Base-by-base conservation (phyloP, 1,140 invertebrate genomes). In the Bombus consobrinus region DNA sequence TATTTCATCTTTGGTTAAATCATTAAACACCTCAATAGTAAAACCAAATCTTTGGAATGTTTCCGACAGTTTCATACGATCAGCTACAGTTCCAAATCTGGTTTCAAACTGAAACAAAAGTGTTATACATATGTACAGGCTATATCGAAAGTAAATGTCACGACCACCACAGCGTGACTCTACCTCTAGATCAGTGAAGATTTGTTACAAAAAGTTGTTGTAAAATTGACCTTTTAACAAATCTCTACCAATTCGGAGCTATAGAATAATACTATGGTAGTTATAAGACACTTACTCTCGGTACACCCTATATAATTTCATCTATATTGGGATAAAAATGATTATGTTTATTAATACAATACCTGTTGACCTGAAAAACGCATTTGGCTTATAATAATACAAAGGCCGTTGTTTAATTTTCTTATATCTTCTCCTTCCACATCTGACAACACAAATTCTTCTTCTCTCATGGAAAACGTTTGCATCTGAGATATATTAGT, bases 321-420 rank as follows among this genome's bases (percentile, higher is more conserved):
- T 34, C 5, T 22, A 39, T 22, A 75, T 28, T 57, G 28, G 10
- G 39, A 59, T 62, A 39, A 62, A 39, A 10, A 25, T 28, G 13
- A 4, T 15, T 59, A 57, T 59, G 12, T 66, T 66, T 18, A 41
- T 41, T 6, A 41, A 41, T 34, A 64, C n/a, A 10, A 72, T 87
- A 89, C 76, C 79, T 88, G 83, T 47, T 41, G 1, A 57, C n/a
- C 32, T 10, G 2, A 10, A 47, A 90, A 93, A 71, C 32, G 64
- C 53, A 81, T 92, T 77, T 93, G 85, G 86, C 91, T 93, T 71
- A 93, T 91, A 59, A 93, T 91, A 34, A 93, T 64, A 43, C 88
- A 91, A 15, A 91, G 69, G 41, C 92, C 92, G 39, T 39, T 92
- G 28, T 92, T 84, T 34, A 91, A 32, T 12, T 64, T 83, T 47